Base-by-base conservation (phyloP, 2,113 vertebrate genomes). In the Lophius piscatorius region DNA sequence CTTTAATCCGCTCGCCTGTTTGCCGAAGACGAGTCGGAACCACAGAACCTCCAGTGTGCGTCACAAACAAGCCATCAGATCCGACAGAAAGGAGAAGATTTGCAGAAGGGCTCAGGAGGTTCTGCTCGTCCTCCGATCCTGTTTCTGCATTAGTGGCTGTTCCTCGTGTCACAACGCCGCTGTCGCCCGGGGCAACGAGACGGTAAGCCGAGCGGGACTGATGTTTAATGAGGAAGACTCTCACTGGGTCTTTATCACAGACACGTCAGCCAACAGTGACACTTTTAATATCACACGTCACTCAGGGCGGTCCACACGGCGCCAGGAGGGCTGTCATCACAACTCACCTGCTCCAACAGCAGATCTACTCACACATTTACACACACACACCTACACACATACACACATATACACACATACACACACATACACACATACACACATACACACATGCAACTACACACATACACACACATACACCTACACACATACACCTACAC, bases 201-300 rank as follows among this genome's bases (percentile, higher is more conserved):
- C 74, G 74, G 55, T 66, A 46, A 78, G 67, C 60, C 62, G 68
- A 69, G 50, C 48, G 51, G 57, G 79, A 78, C 63, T 77, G 76
- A 84, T 81, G 73, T 86, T 86, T 87, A 87, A 88, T 85, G 80
- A 87, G 80, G 70, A 83, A 70, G 74, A 79, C 80, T 84, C 67
- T 80, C 67, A 60, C 60, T 59, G 67, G 64, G 50, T 81, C 72
- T 78, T 83, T 87, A 87, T 87, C 85, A 80, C 65, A 71, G 67
- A 4, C 28, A 5, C 67, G 72, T 79, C 83, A 70, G 62, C 82
- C 46, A 49, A 42, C 51, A 63, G 35, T 82, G 83, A 86, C 83
- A 80, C 69, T 70, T 88, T 86, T 83, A 82, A 86, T 81, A 84
- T 61, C 0, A 8, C 55, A 31, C 12, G 70, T 82, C 88, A 83